Conservation (phyloP, 2,113 vertebrate genomes). For the Callocephalon fimbriatum region DNA sequence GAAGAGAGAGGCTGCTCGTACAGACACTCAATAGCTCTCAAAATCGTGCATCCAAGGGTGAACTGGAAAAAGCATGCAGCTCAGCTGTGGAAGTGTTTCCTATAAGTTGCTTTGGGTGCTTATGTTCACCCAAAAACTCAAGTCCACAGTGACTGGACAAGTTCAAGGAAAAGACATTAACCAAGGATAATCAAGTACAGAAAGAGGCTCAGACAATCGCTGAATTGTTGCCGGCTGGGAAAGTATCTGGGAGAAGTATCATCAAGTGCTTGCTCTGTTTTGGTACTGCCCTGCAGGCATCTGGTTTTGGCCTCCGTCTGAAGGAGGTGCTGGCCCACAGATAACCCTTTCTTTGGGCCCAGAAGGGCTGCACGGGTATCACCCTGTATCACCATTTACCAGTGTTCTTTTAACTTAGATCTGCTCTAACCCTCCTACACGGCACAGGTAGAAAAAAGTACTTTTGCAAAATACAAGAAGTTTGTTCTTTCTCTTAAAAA, state of each 20-base stretch:
- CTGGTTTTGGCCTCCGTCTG: neutral
- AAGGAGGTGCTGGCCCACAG: neutral
- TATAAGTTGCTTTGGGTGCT: neutral
- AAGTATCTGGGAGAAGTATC: neutral
- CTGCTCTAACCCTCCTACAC: neutral
- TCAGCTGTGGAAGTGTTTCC: neutral
- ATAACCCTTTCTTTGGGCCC: neutral
- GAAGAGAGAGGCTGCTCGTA: neutral
- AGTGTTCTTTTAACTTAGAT: neutral
- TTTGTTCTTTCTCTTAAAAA: neutral
- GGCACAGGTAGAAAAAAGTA: neutral
- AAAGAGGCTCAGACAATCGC: neutral
- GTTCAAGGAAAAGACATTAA: neutral
- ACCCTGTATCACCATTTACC: neutral
- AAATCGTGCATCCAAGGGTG: neutral
- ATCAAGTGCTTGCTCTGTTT: neutral
- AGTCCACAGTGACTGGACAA: neutral
- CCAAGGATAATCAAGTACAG: neutral
- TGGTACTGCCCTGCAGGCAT: neutral
- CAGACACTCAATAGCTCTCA: neutral
- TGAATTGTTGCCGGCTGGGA: neutral
- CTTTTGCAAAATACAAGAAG: neutral
- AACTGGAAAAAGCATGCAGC: neutral
- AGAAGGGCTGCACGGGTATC: neutral
- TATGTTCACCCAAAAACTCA: neutral